A percentile compares a stretch with the other conserved stretches of the same genome.
Evolutionary conservation across 1,140 invertebrate genomes (phyloP).

Genomic region (Harpegnathos saltator): DNA sequence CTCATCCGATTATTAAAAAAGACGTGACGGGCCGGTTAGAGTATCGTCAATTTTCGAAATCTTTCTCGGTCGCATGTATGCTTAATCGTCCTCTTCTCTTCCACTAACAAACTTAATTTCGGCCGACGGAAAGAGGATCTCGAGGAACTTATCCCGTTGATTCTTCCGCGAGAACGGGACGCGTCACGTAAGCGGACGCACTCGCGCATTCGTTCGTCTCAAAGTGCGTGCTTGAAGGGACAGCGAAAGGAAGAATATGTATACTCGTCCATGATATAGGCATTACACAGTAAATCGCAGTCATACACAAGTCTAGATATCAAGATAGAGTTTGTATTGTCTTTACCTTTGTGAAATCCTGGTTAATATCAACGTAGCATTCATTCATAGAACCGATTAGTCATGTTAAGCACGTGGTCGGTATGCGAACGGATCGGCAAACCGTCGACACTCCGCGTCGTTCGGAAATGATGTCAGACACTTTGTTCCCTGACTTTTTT

Average conservation of each 20-base stretch:
- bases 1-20: background rate
- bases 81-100: background rate
- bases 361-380: constrained; percentile 86
- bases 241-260: constrained; percentile 8
- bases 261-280: constrained; percentile 44
- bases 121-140: no score
- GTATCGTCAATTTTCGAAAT: background rate
- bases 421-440: constrained; percentile 70
- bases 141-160: background rate
- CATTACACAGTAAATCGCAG: constrained; percentile 65
- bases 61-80: constrained; percentile 3
- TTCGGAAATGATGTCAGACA: constrained; percentile 61
- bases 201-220: constrained; percentile 47
- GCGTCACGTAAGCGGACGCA: constrained; percentile 2
- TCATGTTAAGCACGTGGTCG: constrained; percentile 81
- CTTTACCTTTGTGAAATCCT: constrained; percentile 86
- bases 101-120: background rate
- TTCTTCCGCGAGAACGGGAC: background rate
- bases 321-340: constrained; percentile 81
- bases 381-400: constrained; percentile 86
- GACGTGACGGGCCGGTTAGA: background rate
- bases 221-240: background rate
- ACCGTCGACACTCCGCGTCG: constrained; percentile 68
- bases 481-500: constrained; percentile 9
- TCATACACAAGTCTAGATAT: constrained; percentile 74